Base-by-base conservation (phyloP, 2,888 invertebrate species). In the Anthophora plumipes region DNA sequence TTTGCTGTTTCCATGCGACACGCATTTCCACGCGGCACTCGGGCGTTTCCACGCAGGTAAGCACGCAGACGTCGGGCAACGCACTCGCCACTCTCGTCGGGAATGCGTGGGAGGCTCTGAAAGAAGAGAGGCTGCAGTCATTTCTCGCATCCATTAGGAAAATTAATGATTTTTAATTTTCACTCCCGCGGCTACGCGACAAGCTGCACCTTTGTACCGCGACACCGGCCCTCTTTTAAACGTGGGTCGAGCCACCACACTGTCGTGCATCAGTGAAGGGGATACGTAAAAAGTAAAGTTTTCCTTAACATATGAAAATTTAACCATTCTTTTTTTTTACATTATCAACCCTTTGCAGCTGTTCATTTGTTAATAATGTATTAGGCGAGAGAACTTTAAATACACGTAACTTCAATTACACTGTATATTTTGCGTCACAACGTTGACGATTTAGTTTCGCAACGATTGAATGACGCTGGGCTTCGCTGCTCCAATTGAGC, bases 151-250 rank as follows among this genome's bases (percentile, higher is more conserved):
- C 88, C 88, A 91, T 91, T 91, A 91, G 84, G 88, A 85, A 88
- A 90, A 91, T 91, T 90, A 90, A 91, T 91, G 89, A 90, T 87
- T 89, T 89, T 88, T 82, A 86, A 85, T 89, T 88, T 86, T 88
- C 81, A 79, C 79, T 82, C 70, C 69, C 85, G 50, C 76, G 55
- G 43, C 52, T 46, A 57, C 57, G 66, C 67, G 83, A 61, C 50
- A 50, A 57, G 60, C 71, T 48, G 55, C 61, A 54, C 46, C n/a
- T 63, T 63, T 63, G 31, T 31, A 31, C 12, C 43, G 61, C 61
- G 46, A 68, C 37, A 46, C 73, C 57, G 61, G 59, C 50, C 46
- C 75, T 59, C 60, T 79, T n/a, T 72, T 67, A 55, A 22, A n/a
- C 20, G 12, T 3, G 39, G 20, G 54, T 12, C 52, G 17, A 8